phyloP scores from a whole-genome alignment of 2,888 invertebrate species.

The Drosophila pseudotakahashii region DNA sequence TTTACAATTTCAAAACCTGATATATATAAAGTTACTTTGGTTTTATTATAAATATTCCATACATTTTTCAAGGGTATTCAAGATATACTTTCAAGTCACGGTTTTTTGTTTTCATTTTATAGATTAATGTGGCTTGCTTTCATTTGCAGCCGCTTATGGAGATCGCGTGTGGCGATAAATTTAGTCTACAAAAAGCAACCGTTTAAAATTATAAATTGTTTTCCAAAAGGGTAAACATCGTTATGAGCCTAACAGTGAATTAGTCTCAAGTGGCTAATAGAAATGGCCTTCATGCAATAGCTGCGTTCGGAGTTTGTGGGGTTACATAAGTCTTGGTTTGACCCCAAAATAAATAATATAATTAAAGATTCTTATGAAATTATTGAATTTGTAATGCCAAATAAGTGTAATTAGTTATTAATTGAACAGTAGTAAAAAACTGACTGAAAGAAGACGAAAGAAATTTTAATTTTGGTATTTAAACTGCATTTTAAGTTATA shows the following conservation, averaged over 20 bases:
- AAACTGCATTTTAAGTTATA: no score
- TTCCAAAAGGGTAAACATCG: constrained; percentile 38
- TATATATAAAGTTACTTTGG: no score
- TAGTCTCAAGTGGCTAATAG: constrained; percentile 54
- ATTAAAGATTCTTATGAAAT: constrained; percentile 7
- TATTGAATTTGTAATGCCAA: not conserved
- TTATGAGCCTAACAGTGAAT: constrained; percentile 45
- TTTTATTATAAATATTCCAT: no score
- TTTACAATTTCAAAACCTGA: not conserved
- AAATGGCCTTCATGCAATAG: constrained; percentile 65
- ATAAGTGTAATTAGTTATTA: no score
- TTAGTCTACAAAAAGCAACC: constrained; percentile 28
- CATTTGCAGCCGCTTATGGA: constrained; percentile 42
- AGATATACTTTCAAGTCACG: constrained; percentile 17
- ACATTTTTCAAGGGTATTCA: constrained; percentile 28
- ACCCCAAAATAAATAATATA: constrained; percentile 3
- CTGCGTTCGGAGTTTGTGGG: constrained; percentile 24
- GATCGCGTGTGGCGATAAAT: constrained; percentile 56
- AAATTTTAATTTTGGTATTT: no score
- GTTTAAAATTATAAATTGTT: constrained; percentile 49
- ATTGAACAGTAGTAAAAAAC: no score
- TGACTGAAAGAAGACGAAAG: no score
- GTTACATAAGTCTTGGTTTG: constrained; percentile 27
- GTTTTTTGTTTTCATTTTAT: constrained; percentile 36
- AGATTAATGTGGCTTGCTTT: constrained; percentile 37